phyloP scores from a whole-genome alignment of 1,140 invertebrate species.

The Zophobas morio region DNA sequence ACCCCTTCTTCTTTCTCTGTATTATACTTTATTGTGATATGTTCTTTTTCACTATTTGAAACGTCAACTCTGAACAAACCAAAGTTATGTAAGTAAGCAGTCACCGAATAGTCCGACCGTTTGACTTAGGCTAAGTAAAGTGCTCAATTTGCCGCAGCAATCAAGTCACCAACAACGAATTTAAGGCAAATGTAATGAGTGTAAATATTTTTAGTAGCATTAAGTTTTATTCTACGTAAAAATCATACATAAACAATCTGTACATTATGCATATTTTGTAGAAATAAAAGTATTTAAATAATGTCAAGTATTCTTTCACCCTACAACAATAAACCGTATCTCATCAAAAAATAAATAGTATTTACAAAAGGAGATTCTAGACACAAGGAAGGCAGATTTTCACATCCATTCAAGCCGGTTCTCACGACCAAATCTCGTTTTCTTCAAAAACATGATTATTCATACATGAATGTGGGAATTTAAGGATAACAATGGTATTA shows the following conservation, averaged over 20 bases:
- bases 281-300: constrained; percentile 50
- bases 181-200: constrained; percentile 43
- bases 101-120: constrained; percentile 34
- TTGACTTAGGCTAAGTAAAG: constrained; percentile 34
- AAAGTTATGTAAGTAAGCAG: constrained; percentile 48
- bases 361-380: constrained; percentile 36
- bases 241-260: constrained; percentile 48
- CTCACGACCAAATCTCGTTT: constrained; percentile 60
- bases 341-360: constrained; percentile 32
- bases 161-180: constrained; percentile 30
- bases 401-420: constrained; percentile 55
- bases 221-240: constrained; percentile 49
- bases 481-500: constrained; percentile 62
- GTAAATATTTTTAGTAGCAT: constrained; percentile 45
- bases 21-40: constrained; percentile 48
- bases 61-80: constrained; percentile 38
- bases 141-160: constrained; percentile 38
- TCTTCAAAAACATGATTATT: constrained; percentile 56
- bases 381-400: constrained; percentile 44
- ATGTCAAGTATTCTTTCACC: constrained; percentile 36
- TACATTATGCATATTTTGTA: constrained; percentile 49
- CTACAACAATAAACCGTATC: constrained; percentile 23
- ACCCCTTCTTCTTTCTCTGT: not conserved
- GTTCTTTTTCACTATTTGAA: constrained; percentile 27
- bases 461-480: constrained; percentile 60